Conservation (phyloP, 2,113 vertebrate genomes). For the Syrmaticus mikado region DNA sequence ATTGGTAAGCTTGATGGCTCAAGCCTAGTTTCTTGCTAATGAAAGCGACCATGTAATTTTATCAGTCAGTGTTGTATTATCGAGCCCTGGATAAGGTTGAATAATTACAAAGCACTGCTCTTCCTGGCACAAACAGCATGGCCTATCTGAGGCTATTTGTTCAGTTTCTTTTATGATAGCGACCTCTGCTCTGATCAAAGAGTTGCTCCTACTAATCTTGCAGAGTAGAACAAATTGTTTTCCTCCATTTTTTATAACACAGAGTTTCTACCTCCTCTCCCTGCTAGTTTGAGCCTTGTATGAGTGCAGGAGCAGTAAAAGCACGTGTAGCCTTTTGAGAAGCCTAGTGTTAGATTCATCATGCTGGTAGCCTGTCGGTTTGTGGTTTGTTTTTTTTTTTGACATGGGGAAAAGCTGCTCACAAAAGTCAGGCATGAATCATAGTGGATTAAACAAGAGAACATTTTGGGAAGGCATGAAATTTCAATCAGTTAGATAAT, state of each 20-base stretch:
- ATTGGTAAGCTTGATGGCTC: background rate
- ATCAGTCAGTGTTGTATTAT: fast-evolving
- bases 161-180: background rate
- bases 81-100: background rate
- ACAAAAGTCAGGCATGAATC: fast-evolving
- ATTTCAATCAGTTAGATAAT: background rate
- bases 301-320: background rate
- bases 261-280: background rate
- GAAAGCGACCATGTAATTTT: background rate
- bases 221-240: background rate
- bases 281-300: background rate
- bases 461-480: background rate
- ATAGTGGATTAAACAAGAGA: background rate
- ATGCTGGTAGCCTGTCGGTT: background rate
- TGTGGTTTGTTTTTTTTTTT: background rate
- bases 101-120: background rate
- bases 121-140: background rate
- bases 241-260: background rate
- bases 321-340: background rate
- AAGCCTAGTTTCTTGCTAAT: background rate
- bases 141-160: background rate
- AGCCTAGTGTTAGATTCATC: background rate
- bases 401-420: background rate
- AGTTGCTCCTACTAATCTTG: background rate
- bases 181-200: constrained; percentile 34